A percentile compares a stretch with the other conserved stretches of the same genome.
phyloP scores from a whole-genome alignment of 2,797 vertebrate species.

The Nothura maculosa region DNA sequence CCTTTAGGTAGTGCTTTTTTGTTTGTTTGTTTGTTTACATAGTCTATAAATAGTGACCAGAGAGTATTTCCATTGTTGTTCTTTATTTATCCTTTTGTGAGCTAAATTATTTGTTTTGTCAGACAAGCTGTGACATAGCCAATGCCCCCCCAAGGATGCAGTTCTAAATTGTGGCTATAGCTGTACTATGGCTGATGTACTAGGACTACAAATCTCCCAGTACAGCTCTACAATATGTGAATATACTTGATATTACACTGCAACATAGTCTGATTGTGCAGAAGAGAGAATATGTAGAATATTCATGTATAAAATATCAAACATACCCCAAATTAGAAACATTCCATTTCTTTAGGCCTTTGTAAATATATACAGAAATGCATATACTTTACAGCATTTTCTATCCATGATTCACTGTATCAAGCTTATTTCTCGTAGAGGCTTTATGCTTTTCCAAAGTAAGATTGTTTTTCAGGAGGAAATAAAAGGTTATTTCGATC shows the following conservation, averaged over 20 bases:
- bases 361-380: neutral
- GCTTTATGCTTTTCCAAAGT: neutral
- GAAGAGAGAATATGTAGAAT: neutral
- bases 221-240: neutral
- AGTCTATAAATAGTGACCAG: neutral
- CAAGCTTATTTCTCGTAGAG: neutral
- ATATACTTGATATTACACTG: neutral
- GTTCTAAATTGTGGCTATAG: neutral
- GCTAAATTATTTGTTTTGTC: neutral
- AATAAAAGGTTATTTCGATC: neutral
- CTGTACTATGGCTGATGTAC: neutral
- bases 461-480: neutral
- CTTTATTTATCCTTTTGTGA: neutral
- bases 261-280: neutral
- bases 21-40: rapidly evolving
- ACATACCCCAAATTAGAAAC: neutral
- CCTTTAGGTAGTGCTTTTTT: neutral
- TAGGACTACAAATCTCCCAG: neutral
- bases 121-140: neutral
- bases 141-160: neutral
- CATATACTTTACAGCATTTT: neutral
- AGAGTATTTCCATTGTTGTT: rapidly evolving
- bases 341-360: neutral
- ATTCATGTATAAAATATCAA: neutral
- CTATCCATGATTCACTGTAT: neutral